phyloP scores from a whole-genome alignment of 2,113 vertebrate genomes.

The Pipra filicauda region DNA sequence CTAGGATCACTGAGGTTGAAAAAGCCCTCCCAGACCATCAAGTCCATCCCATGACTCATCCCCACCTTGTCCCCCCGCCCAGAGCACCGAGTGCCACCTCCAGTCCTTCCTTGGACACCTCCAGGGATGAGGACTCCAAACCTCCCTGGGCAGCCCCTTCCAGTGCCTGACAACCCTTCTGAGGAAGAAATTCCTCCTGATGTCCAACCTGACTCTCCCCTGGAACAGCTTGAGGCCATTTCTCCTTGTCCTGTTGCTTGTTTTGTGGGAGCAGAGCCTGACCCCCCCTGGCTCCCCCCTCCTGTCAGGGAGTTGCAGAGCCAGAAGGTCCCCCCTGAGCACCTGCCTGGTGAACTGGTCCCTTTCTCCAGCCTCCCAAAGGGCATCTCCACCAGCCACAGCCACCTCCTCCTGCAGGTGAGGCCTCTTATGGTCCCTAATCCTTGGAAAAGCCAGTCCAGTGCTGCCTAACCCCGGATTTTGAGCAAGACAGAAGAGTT shows the following conservation, averaged over 20 bases:
- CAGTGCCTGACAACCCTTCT: background rate
- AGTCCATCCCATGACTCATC: background rate
- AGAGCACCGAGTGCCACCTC: background rate
- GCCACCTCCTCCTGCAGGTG: background rate
- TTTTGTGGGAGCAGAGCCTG: background rate
- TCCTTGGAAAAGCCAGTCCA: background rate
- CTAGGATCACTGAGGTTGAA: background rate
- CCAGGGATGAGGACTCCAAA: background rate
- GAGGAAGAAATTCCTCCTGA: background rate
- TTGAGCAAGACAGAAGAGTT: background rate
- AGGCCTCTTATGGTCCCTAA: background rate
- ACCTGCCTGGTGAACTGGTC: too few relatives aligned
- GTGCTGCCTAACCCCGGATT: background rate
- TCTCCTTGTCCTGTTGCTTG: background rate
- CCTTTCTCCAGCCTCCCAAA: background rate
- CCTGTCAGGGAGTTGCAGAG: background rate
- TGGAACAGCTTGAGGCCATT: background rate
- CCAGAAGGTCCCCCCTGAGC: background rate
- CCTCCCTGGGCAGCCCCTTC: background rate
- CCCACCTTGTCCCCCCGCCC: background rate
- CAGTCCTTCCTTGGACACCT: background rate
- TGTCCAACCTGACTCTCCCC: background rate
- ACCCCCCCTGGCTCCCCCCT: background rate
- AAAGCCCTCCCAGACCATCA: background rate
- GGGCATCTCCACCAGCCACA: background rate